Evolutionary conservation across 2,888 invertebrate genomes (phyloP), one percentile per base, ranked within the genome.

Genomic region (Theodoxus fluviatilis): DNA sequence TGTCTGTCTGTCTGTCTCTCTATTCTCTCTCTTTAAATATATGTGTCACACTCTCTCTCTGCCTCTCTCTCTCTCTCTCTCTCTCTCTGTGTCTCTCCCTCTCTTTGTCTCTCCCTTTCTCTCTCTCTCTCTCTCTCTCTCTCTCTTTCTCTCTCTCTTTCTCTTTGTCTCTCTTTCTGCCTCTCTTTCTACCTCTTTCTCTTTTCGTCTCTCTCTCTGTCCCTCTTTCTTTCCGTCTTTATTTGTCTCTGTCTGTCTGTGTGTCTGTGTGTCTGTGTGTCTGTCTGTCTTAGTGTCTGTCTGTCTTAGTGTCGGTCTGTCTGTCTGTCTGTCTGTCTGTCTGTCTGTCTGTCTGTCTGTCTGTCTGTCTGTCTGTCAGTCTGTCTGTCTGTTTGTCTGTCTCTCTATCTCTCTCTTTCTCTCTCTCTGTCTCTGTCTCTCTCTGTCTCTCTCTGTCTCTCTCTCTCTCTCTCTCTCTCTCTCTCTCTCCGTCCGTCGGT

Each of bases 381-480:
- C 12, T 52, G 3, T 49, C 31, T 49, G 15, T 37, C 4, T 31
- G 18, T 49, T 6, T 49, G 18, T 67, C 47, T 49, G n/a, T 67
- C 31, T 67, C 33, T 67, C 40, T 67, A 15, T 67, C 40, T 67
- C 40, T 67, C 31, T 49, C 33, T 52, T 25, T 52, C 52, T 52
- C 52, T 52, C 52, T 52, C 52, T 52, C 61, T 61, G 31, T 35
- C 61, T 61, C 61, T 35, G 31, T 61, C 61, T 35, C 61, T 61
- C 61, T 35, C 61, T 61, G 31, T 35, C 61, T 61, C 57, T 25
- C 57, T 57, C 57, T 57, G 15, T 57, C 57, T 57, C 57, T 57
- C 57, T 57, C 57, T 57, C 57, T 57, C 3, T 38, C 43, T n/a
- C 6, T 25, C 43, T 43, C 18, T 43, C 43, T 9, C 18, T 43